Conservation (phyloP, 1,140 invertebrate species). For the Drosophila miranda region DNA sequence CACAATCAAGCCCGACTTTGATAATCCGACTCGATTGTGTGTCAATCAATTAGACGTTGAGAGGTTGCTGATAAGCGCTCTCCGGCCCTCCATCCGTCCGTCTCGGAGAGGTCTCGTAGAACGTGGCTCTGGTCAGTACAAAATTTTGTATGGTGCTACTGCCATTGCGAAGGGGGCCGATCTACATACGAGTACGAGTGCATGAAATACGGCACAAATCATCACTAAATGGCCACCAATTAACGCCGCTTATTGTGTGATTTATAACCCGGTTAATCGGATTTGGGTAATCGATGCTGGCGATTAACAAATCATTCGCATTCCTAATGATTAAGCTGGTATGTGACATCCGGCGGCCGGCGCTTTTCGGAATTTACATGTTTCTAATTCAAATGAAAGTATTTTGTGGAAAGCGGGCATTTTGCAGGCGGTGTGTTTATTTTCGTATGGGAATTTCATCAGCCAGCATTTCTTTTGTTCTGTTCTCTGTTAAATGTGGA, state of each 20-base stretch:
- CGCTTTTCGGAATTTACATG: slow-evolving; percentile 3
- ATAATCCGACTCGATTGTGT: slow-evolving; percentile 51
- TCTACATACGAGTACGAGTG: slow-evolving; percentile 7
- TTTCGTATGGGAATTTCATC: slow-evolving; percentile 57
- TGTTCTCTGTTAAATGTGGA: slow-evolving; percentile 29
- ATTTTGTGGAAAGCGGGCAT: slow-evolving; percentile 19
- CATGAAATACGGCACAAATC: slow-evolving; percentile 15
- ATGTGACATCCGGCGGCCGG: slow-evolving; percentile 4
- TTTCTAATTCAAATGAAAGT: slow-evolving; percentile 27
- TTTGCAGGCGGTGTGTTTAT: slow-evolving; percentile 28
- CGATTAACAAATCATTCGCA: slow-evolving; percentile 48
- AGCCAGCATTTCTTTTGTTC: slow-evolving; percentile 33
- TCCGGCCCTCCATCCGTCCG: neutral
- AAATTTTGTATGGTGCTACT: slow-evolving; percentile 12
- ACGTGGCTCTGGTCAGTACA: slow-evolving; percentile 6
- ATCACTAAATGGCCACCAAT: slow-evolving; percentile 5
- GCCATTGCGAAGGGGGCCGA: too few relatives aligned
- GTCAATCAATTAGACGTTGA: slow-evolving; percentile 62
- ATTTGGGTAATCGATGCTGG: slow-evolving; percentile 15
- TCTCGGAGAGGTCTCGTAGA: neutral
- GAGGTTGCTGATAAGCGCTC: slow-evolving; percentile 59
- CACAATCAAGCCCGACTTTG: slow-evolving; percentile 53
- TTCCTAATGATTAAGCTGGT: slow-evolving; percentile 15
- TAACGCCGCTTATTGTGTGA: slow-evolving; percentile 17
- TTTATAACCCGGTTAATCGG: slow-evolving; percentile 22